Conservation (phyloP, 2,113 vertebrate species). For the Misgurnus mizolepis region DNA sequence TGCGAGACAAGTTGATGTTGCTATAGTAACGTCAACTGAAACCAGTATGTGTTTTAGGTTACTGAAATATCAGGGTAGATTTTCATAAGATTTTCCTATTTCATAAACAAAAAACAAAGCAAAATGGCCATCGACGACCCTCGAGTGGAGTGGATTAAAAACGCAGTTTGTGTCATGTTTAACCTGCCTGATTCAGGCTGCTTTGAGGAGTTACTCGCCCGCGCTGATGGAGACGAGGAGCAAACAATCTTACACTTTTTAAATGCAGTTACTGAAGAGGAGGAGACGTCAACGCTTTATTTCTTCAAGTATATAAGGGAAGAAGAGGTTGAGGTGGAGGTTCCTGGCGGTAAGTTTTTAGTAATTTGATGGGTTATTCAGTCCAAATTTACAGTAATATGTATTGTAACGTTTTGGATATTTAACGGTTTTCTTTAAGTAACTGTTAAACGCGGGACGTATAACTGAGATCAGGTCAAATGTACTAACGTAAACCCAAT, state of each 20-base stretch:
- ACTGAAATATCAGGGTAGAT: neutral
- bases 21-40: constrained; percentile 46
- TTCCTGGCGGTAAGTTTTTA: constrained; percentile 63
- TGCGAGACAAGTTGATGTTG: constrained; percentile 27
- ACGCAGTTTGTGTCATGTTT: constrained; percentile 70
- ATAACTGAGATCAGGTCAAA: no score
- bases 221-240: constrained; percentile 71
- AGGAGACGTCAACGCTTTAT: constrained; percentile 68
- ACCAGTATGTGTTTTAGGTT: constrained; percentile 4
- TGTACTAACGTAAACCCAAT: neutral
- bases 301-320: constrained; percentile 73
- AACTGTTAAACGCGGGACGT: no score
- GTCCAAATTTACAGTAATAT: neutral
- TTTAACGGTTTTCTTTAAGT: no score
- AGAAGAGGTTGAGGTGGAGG: constrained; percentile 70
- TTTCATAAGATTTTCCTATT: no score
- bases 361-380: constrained; percentile 17
- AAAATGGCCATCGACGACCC: constrained; percentile 77
- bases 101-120: neutral
- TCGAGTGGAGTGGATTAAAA: constrained; percentile 83
- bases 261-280: constrained; percentile 64
- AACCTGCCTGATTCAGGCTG: constrained; percentile 64
- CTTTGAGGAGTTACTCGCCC: constrained; percentile 83
- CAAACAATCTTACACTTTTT: constrained; percentile 74
- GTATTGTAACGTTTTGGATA: no score